Conservation (phyloP, 2,797 vertebrate genomes). For the Apogon talboti region DNA sequence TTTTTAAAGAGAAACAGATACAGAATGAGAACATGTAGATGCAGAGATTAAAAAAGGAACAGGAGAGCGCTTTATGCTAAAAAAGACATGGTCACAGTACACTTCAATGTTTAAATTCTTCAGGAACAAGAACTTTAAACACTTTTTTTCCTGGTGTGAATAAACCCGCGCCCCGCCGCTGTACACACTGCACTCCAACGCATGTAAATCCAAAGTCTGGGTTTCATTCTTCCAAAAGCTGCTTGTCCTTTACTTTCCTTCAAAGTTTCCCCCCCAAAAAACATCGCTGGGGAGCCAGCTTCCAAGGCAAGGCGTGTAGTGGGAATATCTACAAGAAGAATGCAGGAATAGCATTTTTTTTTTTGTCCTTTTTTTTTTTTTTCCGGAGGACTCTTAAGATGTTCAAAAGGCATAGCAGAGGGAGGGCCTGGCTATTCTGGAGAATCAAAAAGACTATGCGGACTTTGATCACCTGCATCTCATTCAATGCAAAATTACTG, state of each 20-base stretch:
- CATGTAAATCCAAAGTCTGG: constrained; percentile 28
- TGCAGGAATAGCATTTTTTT: constrained; percentile 71
- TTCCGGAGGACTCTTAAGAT: constrained; percentile 72
- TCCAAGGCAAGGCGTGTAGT: constrained; percentile 46
- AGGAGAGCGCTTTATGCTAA: no score
- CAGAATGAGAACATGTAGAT: no score
- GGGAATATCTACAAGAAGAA: constrained; percentile 81
- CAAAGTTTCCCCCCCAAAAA: constrained; percentile 53
- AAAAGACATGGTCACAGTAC: no score
- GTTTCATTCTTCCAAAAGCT: constrained; percentile 43
- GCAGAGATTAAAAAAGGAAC: no score
- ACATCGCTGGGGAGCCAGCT: constrained; percentile 36
- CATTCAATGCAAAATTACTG: constrained; percentile 80
- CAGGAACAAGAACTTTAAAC: background rate
- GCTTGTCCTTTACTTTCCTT: constrained; percentile 58
- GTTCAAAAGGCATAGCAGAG: constrained; percentile 83
- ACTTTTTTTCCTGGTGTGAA: background rate
- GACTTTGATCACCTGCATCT: constrained; percentile 85
- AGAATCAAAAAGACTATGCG: constrained; percentile 83
- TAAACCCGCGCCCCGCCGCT: background rate
- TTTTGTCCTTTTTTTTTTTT: constrained; percentile 29
- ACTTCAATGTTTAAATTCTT: background rate
- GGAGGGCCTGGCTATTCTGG: constrained; percentile 76
- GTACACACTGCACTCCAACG: constrained; percentile 31
- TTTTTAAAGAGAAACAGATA: no score